Evolutionary conservation across 2,113 vertebrate genomes (phyloP), one percentile per base, ranked within the genome.

Genomic region (Tachuris rubrigastra): DNA sequence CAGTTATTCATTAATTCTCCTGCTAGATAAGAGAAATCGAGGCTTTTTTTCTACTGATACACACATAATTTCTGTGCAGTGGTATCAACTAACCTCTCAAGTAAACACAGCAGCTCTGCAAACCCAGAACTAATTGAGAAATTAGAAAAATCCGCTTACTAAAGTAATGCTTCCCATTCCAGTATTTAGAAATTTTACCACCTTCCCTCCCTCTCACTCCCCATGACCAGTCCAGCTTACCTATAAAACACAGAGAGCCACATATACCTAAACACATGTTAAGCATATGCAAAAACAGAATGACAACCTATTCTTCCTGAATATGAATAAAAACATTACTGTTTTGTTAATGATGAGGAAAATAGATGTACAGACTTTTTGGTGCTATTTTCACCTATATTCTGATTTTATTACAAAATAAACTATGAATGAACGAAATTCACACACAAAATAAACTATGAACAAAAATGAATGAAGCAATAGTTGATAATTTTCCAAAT

Each of bases 121-220:
- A 78, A 82, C 16, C 25, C 74, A 76, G 22, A 95, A 93, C 72
- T 68, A 96, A 85, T 60, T 20, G 89, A 96, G 77, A 97, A 95
- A 96, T 93, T 89, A 93, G 95, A 97, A 96, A 93, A 96, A 88
- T 66, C 86, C 9, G n/a, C 75, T 95, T 68, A 91, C 42, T 96
- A 87, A 95, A 65, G 79, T 47, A 94, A 93, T 46, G 84, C 10
- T 94, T 87, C 87, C 94, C 76, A 78, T 77, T 92, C 49, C 35
- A 37, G 47, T 62, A 94, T 24, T 94, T 90, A 94, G 96, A 91
- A 92, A 68, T 52, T 87, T 65, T 84, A 88, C 25, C 50, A 52
- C 59, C 31, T 46, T 74, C 55, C 37, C 49, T 77, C 62, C 66
- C 87, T 60, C 81, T 87, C 33, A 59, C 59, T 72, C n/a, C 56